These are phyloP conservation scores for Drymodes brunneopygia DNA, from an alignment of 2,113 vertebrate genomes.

Conservation along the genomic window DNA sequence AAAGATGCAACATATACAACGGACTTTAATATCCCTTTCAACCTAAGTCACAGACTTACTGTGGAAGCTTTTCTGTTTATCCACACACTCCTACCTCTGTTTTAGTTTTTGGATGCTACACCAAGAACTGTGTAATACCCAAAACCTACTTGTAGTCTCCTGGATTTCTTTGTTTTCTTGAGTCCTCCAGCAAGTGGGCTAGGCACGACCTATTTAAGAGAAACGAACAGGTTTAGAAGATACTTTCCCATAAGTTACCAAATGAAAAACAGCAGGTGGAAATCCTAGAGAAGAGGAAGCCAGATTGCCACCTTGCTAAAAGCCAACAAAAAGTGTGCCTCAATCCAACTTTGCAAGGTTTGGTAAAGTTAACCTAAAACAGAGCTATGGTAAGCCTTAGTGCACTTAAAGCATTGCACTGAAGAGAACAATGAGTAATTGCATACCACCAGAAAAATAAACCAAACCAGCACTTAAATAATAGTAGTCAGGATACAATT, in stretches of 20 bases:
- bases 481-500: not conserved
- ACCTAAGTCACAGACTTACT: not conserved
- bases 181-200: not conserved
- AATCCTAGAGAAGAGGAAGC: not conserved
- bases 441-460: not conserved
- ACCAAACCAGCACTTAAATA: not conserved
- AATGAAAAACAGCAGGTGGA: not conserved
- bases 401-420: not conserved
- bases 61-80: not conserved
- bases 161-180: not conserved
- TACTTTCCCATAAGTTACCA: not conserved
- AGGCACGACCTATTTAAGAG: not conserved
- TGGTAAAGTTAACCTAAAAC: not conserved
- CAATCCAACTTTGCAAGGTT: not conserved
- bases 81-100: not conserved
- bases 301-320: not conserved
- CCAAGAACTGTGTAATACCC: not conserved
- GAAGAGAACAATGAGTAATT: not conserved
- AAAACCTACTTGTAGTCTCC: slow-evolving; percentile 14
- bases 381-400: not conserved
- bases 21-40: not conserved
- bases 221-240: not conserved
- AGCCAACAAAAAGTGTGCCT: not conserved
- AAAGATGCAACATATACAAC: not conserved
- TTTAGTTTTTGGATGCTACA: not conserved